These are phyloP conservation scores for Contarinia nasturtii DNA, from an alignment of 1,140 invertebrate species.

Conservation along the genomic window DNA sequence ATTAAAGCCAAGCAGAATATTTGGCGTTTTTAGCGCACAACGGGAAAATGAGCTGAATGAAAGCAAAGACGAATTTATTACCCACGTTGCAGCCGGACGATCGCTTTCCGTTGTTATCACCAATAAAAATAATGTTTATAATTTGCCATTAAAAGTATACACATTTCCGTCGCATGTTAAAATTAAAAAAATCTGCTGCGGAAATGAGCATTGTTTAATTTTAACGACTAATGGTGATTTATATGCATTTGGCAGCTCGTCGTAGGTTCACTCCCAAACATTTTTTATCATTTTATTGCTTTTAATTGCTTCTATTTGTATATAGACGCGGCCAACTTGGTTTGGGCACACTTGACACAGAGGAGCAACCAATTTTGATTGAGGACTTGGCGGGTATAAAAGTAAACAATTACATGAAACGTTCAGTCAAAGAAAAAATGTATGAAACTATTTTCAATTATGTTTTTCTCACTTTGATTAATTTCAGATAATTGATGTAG, in stretches of 20 bases:
- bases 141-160: slow-evolving; percentile 34
- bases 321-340: slow-evolving; percentile 78
- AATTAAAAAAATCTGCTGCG: slow-evolving; percentile 45
- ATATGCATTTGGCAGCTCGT: slow-evolving; percentile 62
- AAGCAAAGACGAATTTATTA: slow-evolving; percentile 6
- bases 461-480: background rate
- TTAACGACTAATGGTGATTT: slow-evolving; percentile 50
- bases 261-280: slow-evolving; percentile 31
- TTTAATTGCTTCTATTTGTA: slow-evolving; percentile 10
- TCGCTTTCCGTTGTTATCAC: slow-evolving; percentile 28
- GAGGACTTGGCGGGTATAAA: slow-evolving; percentile 53
- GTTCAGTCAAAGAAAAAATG: background rate
- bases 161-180: slow-evolving; percentile 28
- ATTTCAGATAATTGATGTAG: slow-evolving; percentile 35
- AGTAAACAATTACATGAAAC: slow-evolving; percentile 9
- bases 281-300: slow-evolving; percentile 1
- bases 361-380: slow-evolving; percentile 38
- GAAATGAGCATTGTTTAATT: slow-evolving; percentile 59
- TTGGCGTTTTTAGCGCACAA: background rate
- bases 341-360: slow-evolving; percentile 41
- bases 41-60: background rate
- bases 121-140: slow-evolving; percentile 31
- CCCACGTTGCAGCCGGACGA: slow-evolving; percentile 23
- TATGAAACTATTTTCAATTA: no score
- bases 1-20: slow-evolving; percentile 6